Evolutionary conservation across 2,888 invertebrate species (phyloP), one percentile per base, ranked within the genome.

Genomic region (Sarcophaga caerulescens): DNA sequence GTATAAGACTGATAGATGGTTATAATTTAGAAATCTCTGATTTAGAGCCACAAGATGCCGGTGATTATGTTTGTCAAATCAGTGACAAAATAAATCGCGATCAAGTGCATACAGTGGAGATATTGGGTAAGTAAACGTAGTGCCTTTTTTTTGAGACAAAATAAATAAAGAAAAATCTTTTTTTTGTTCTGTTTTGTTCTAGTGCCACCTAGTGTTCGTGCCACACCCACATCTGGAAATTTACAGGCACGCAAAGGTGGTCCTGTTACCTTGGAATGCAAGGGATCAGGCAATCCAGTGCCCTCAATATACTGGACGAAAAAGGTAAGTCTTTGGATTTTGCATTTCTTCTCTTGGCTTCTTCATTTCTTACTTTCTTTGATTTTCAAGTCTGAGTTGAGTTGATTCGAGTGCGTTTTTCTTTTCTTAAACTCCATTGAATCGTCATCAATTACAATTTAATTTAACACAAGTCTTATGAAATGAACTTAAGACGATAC

Each of bases 41-140:
- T 90, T 95, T 96, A 47, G 95, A 95, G 79, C 96, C 96, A 1
- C 95, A 95, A 94, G 96, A 93, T 91, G 93, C 93, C 84, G 95
- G 95, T 5, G 95, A 96, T 93, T 96, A 96, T 93, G 95, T 96
- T 19, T 96, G 96, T 91, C 96, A 96, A 93, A 95, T 96, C 88
- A 95, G 95, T 71, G 96, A 96, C 92, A 94, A 95, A 69, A 94
- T 95, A 85, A 95, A 95, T 66, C 94, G 95, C 19, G 96, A 96
- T 91, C 96, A 96, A 92, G 95, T 95, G 19, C 96, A 96, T 92
- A 96, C 96, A 0, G 95, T 96, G 59, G 96, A 96, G 90, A 96
- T 96, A 85, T 92, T 96, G 92, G 93, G 93, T 93, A 90, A 91
- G 93, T 35, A 35, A 35, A 35, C 2, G 8, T 35, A 1, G 35